Percentiles rank a stretch among this genome's conserved stretches.
Evolutionary conservation across 2,797 vertebrate species (phyloP).

Genomic region (Adelosebastes latens): DNA sequence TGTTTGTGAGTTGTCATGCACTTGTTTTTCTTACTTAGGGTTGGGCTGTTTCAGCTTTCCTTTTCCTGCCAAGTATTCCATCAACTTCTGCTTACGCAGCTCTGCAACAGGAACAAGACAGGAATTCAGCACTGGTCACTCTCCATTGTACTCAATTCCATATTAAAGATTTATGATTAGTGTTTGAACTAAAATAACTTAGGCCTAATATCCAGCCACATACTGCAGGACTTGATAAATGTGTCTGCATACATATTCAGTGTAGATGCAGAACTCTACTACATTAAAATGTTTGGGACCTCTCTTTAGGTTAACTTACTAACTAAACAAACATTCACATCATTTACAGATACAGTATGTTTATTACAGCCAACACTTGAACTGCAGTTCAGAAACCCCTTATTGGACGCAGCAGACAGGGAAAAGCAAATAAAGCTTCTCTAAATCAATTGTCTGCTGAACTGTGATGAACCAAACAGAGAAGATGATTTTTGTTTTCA

Average conservation of each 20-base stretch:
- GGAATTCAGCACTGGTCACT: background rate
- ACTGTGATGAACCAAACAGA: background rate
- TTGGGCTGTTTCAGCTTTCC: constrained; percentile 78
- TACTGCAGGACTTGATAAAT: background rate
- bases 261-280: background rate
- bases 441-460: background rate
- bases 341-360: background rate
- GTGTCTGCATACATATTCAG: background rate
- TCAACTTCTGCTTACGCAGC: constrained; percentile 77
- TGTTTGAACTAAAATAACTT: background rate
- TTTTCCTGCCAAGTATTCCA: constrained; percentile 81
- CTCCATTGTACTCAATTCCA: background rate
- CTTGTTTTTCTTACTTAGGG: constrained; percentile 77
- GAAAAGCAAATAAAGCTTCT: background rate
- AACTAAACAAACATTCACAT: background rate
- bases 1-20: background rate
- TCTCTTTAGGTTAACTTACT: background rate
- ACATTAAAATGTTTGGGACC: background rate
- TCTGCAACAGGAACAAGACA: constrained; percentile 72
- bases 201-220: background rate
- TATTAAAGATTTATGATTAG: background rate
- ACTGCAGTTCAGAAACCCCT: background rate
- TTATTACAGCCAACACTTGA: background rate
- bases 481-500: background rate
- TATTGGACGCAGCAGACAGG: background rate